Base-by-base conservation (phyloP, 2,888 invertebrate genomes). In the Parnassius apollo region DNA sequence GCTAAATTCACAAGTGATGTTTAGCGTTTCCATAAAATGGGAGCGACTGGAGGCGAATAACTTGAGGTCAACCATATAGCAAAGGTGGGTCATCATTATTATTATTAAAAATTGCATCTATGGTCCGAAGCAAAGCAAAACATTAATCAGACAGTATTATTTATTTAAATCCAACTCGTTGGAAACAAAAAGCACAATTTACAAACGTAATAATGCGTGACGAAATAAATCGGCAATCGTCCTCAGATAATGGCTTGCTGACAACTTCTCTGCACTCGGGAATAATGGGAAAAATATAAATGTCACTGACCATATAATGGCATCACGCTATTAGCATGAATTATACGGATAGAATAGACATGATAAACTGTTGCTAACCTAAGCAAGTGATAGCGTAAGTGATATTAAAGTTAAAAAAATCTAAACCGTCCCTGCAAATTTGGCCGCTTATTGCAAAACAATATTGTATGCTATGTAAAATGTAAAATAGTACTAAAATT, bases 291-390 rank as follows among this genome's bases (percentile, higher is more conserved):
- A 18, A 52, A 53, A 52, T 45, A 52, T 53, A 42, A 57, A 57
- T 62, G 62, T 62, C 62, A 53, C 49, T 62, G 57, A 57, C 57
- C 62, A 53, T 35, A 49, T 62, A 57, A 62, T 57, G 62, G 45
- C 48, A 13, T 35, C 25, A 57, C 13, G 46, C 25, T 11, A 22
- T 50, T 44, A 45, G 46, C 10, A 1, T 1, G 44, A 44, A 44
- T 44, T 10, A 10, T 18, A 18, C 18, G 18, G 18, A 18, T 18
- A 18, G 18, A 18, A 18, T 18, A 18, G 18, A 18, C 18, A 18
- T 18, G 18, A 18, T 18, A 18, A 18, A 18, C 18, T 18, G 18
- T 18, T 18, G 18, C 18, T 18, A 18, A 18, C 18, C 1, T 18
- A 18, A 18, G 18, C 18, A 18, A 18, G 18, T 18, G 18, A 35